A percentile compares a stretch with the other conserved stretches of the same genome.
phyloP scores from a whole-genome alignment of 2,797 vertebrate species.

The Brotula barbata region DNA sequence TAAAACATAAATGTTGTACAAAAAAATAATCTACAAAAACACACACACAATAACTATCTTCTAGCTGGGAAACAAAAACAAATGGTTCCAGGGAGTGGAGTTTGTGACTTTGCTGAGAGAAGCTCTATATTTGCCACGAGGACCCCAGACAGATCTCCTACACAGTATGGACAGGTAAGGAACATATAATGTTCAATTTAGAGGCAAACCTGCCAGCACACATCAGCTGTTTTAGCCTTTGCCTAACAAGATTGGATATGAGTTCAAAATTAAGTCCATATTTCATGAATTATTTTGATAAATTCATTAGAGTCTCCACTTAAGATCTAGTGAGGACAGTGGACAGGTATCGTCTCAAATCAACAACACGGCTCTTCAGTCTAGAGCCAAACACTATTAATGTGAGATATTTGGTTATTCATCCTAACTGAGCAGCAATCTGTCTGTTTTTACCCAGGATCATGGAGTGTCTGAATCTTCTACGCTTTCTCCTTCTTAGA shows the following conservation, averaged over 20 bases:
- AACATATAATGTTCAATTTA: neutral
- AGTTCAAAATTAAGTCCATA: neutral
- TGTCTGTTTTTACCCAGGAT: conserved; percentile 76
- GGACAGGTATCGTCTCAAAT: neutral
- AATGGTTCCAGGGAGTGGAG: conserved; percentile 85
- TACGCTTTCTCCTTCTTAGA: conserved; percentile 88
- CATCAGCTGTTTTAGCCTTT: neutral
- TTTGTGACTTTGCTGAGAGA: conserved; percentile 81
- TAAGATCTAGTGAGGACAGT: neutral
- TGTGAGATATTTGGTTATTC: neutral
- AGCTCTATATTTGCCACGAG: conserved; percentile 84
- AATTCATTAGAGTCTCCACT: neutral
- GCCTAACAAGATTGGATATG: neutral
- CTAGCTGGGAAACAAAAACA: conserved; percentile 72
- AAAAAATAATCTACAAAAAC: no score
- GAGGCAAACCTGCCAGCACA: neutral
- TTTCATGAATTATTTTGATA: conserved; percentile 3
- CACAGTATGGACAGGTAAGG: conserved; percentile 88
- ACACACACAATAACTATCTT: conserved; percentile 44
- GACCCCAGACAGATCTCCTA: conserved; percentile 85
- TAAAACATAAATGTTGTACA: no score
- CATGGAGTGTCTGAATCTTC: conserved; percentile 91
- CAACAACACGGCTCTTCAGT: neutral
- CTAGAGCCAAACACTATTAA: conserved; percentile 3
- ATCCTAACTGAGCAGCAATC: conserved; percentile 3